Base-by-base conservation (phyloP, 1,140 invertebrate species). In the Drosophila cardini region DNA sequence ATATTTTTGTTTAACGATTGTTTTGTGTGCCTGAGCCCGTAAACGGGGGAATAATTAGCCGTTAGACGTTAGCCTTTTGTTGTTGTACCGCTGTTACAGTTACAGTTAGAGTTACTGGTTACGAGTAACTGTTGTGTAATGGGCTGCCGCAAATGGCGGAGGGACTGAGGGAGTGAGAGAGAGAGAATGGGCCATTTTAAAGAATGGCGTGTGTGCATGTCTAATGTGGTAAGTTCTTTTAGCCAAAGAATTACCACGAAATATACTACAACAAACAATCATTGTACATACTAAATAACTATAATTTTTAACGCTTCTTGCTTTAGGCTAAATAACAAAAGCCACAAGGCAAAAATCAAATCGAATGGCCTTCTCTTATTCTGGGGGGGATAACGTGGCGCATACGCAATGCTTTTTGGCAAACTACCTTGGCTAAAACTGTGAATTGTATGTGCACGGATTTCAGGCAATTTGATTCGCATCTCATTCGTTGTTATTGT, bases 1-100 rank as follows among this genome's bases (percentile, higher is more conserved):
- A 89, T 89, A 89, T 80, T 87, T 87, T 83, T 78, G 78, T 87
- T 82, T 89, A 87, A 87, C 77, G 84, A 82, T 79, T 86, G 78
- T 86, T 86, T 72, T 86, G 82, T 78, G 78, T 82, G 71, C 71
- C 48, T 36, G 57, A 56, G 82, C 50, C 71, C 81, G 76, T 89
- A 76, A 84, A 84, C 83, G 62, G 63, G 83, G 84, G 84, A 89
- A 89, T 87, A 87, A 87, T 87, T 87, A 87, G 84, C 72, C 77
- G 42, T 74, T 87, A 87, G 84, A 67, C 77, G 36, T 74, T 82
- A 73, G 74, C 73, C 75, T 53, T 79, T 74, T 64, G 64, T 73
- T 80, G 71, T 60, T 63, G 46, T 52, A 58, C 62, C 45, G 57
- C 62, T 70, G 40, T 43, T 45, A 58, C 56, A 43, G 40, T 30